Conservation (phyloP, 2,113 vertebrate genomes). For the Pseudorectes ferrugineus region DNA sequence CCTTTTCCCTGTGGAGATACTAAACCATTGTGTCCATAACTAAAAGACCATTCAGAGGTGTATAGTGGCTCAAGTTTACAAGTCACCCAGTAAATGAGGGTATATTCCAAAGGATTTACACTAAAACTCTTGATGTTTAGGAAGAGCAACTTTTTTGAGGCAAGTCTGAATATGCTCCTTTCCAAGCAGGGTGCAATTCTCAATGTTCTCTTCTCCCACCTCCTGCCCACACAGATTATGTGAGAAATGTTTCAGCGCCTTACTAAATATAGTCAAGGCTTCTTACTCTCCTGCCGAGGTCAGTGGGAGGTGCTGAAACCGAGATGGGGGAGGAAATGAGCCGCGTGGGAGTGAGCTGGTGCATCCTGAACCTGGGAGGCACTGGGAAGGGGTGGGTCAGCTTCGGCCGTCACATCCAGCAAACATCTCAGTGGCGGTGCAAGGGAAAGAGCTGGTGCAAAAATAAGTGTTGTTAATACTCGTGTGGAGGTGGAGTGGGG, state of each 20-base stretch:
- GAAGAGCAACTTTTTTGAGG: background rate
- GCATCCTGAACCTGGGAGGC: background rate
- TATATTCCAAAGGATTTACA: background rate
- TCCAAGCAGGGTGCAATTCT: background rate
- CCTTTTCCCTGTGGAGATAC: background rate
- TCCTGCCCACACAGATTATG: background rate
- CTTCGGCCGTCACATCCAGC: fast-evolving
- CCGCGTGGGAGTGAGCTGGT: background rate
- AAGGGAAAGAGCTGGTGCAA: background rate
- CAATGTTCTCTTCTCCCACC: background rate
- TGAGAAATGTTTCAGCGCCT: background rate
- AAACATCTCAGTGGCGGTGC: background rate
- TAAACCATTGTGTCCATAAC: background rate
- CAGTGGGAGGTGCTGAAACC: conserved; percentile 38
- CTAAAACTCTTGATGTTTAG: background rate
- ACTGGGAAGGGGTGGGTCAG: conserved; percentile 11
- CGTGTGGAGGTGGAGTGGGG: background rate
- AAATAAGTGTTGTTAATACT: background rate
- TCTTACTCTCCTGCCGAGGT: background rate
- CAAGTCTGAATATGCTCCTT: background rate
- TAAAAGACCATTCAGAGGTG: background rate
- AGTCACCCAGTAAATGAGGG: background rate
- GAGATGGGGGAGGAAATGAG: background rate
- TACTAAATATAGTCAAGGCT: conserved; percentile 19
- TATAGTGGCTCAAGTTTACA: background rate